These are phyloP conservation scores for Drosophila dunni DNA, from an alignment of 1,140 invertebrate genomes.

Conservation along the genomic window DNA sequence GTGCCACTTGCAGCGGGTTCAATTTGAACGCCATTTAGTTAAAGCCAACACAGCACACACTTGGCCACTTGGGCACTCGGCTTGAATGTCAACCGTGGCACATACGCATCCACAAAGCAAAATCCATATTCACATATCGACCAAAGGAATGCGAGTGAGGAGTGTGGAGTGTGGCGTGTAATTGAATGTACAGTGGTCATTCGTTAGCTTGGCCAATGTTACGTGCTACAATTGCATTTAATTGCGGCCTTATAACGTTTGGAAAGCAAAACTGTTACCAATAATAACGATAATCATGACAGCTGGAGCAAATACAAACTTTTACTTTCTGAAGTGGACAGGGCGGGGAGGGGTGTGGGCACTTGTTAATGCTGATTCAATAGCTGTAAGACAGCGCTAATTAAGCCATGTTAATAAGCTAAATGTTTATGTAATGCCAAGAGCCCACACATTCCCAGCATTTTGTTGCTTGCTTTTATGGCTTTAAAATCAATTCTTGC, in stretches of 20 bases:
- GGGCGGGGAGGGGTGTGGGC: not conserved
- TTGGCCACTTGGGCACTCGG: slow-evolving; percentile 33
- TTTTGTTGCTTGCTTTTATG: slow-evolving; percentile 23
- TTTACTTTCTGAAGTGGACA: slow-evolving; percentile 62
- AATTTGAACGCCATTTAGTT: slow-evolving; percentile 72
- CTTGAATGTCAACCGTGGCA: slow-evolving; percentile 72
- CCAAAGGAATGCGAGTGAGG: slow-evolving; percentile 10
- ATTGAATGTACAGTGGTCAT: slow-evolving; percentile 4
- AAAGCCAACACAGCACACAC: slow-evolving; percentile 25
- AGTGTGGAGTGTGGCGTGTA: not conserved
- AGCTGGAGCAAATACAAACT: slow-evolving; percentile 44
- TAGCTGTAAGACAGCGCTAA: slow-evolving; percentile 45
- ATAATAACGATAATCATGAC: slow-evolving; percentile 44
- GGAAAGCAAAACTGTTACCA: slow-evolving; percentile 49
- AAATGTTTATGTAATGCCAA: slow-evolving; percentile 63
- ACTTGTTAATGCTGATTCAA: slow-evolving; percentile 29
- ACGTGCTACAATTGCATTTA: slow-evolving; percentile 66
- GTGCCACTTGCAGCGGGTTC: slow-evolving; percentile 55
- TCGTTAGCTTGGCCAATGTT: slow-evolving; percentile 63
- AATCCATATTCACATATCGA: not conserved
- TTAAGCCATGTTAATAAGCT: slow-evolving; percentile 68
- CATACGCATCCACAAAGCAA: slow-evolving; percentile 53
- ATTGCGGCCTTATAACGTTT: slow-evolving; percentile 61
- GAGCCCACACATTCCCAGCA: slow-evolving; percentile 24
- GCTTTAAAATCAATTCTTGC: slow-evolving; percentile 49